Evolutionary conservation across 1,140 invertebrate species (phyloP).

Genomic region (Ditylenchus dipsaci): DNA sequence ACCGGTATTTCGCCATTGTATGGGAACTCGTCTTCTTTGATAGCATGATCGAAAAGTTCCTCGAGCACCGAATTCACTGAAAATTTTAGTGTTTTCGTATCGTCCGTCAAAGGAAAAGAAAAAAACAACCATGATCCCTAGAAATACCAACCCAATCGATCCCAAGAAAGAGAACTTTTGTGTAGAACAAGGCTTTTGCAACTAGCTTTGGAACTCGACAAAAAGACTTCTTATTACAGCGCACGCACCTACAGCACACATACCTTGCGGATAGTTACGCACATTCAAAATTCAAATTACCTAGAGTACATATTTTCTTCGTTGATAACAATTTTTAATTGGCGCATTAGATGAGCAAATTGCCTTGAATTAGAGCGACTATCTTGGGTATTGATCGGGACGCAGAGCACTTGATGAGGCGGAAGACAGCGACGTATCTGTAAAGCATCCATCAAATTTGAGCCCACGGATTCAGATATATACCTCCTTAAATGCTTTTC

Average conservation of each 20-base stretch:
- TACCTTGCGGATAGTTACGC: no score
- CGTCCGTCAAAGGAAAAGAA: neutral
- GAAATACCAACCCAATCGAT: neutral
- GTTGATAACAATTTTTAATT: conserved; percentile 19
- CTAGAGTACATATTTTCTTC: conserved; percentile 25
- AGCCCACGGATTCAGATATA: no score
- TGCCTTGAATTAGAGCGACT: conserved; percentile 11
- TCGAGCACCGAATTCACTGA: neutral
- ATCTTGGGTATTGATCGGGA: conserved; percentile 22
- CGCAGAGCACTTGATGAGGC: conserved; percentile 6
- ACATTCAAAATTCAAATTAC: conserved; percentile 2
- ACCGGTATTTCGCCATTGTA: neutral
- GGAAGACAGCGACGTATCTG: no score
- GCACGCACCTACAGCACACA: no score
- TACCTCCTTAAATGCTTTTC: conserved; percentile 31
- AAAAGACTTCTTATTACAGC: no score
- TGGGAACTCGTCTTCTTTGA: no score
- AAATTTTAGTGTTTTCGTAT: neutral
- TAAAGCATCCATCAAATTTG: no score
- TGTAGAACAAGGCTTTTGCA: no score
- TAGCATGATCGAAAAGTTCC: no score
- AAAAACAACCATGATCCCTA: neutral
- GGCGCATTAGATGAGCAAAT: conserved; percentile 18
- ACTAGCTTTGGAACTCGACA: no score
- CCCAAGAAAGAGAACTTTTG: no score